Conservation (phyloP, 2,888 invertebrate genomes). For the Cosmia pyralina region DNA sequence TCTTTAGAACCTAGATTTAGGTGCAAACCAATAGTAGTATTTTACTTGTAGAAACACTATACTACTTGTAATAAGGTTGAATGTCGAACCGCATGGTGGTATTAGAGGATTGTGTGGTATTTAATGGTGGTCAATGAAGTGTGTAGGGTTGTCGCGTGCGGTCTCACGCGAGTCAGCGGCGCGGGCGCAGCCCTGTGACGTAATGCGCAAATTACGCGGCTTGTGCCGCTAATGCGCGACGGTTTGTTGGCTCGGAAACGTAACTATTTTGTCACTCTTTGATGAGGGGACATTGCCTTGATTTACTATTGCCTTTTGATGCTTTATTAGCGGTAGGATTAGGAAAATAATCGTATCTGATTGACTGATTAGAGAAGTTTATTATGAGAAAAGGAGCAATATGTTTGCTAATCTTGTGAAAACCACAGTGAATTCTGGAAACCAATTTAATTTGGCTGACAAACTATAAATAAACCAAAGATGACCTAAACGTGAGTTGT, state of each 20-base stretch:
- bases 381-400: not conserved
- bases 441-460: not conserved
- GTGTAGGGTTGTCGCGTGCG: conserved; percentile 43
- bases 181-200: conserved; percentile 42
- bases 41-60: not conserved
- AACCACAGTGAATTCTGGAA: not conserved
- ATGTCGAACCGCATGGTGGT: not conserved
- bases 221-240: conserved; percentile 64
- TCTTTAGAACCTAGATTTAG: not conserved
- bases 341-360: not conserved
- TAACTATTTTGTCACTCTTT: conserved; percentile 53
- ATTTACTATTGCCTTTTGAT: not conserved
- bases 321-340: conserved; percentile 7
- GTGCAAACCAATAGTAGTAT: not conserved
- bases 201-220: conserved; percentile 66
- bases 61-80: not conserved
- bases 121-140: conserved; percentile 66
- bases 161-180: conserved; percentile 52
- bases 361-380: not conserved
- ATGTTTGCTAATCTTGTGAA: not conserved
- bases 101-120: not conserved
- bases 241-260: conserved; percentile 62
- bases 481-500: not conserved
- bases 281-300: conserved; percentile 23
- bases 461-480: not conserved